phyloP scores from a whole-genome alignment of 2,888 invertebrate species.

The Xiphydria camelus region DNA sequence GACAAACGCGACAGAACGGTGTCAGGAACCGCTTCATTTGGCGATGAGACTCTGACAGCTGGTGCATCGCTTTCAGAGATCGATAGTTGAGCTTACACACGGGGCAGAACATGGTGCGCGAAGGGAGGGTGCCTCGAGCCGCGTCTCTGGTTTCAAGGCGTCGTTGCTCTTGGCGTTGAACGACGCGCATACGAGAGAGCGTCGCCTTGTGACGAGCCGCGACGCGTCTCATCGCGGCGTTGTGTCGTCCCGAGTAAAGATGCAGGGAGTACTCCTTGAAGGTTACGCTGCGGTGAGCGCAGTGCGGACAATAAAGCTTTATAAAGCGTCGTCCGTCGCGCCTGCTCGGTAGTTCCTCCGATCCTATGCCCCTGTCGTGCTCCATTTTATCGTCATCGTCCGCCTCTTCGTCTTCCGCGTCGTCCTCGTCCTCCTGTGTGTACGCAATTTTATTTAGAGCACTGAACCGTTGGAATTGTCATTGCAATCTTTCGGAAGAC shows the following conservation, averaged over 20 bases:
- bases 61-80: slow-evolving; percentile 76
- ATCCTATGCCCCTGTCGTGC: slow-evolving; percentile 45
- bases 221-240: slow-evolving; percentile 73
- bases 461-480: no score
- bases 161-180: slow-evolving; percentile 79
- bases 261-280: slow-evolving; percentile 78
- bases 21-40: slow-evolving; percentile 84
- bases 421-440: slow-evolving; percentile 50
- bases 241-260: slow-evolving; percentile 72
- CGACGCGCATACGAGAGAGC: slow-evolving; percentile 75
- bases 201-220: slow-evolving; percentile 76
- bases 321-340: slow-evolving; percentile 63
- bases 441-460: neutral
- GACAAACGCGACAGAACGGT: slow-evolving; percentile 80
- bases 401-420: slow-evolving; percentile 44
- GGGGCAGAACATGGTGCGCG: slow-evolving; percentile 71
- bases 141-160: slow-evolving; percentile 72
- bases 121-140: slow-evolving; percentile 64
- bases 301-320: slow-evolving; percentile 77
- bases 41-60: slow-evolving; percentile 77
- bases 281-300: slow-evolving; percentile 73
- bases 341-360: slow-evolving; percentile 52
- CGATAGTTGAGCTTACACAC: slow-evolving; percentile 77
- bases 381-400: slow-evolving; percentile 51
- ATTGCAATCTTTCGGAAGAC: no score